Conservation (phyloP, 1,140 invertebrate species). For the Lasioglossum albipes region DNA sequence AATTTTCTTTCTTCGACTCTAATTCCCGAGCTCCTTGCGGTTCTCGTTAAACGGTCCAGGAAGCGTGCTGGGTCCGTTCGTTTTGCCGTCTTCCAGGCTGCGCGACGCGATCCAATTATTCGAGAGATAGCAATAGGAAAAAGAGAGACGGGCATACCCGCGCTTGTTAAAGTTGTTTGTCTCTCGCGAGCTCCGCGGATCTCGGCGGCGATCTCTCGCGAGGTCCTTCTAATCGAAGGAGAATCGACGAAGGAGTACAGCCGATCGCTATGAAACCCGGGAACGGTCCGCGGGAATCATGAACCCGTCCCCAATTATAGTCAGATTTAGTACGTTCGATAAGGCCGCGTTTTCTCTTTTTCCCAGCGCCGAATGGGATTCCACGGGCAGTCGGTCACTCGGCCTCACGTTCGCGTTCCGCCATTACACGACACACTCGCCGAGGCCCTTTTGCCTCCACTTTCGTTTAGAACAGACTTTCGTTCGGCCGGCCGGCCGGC, state of each 20-base stretch:
- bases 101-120: slow-evolving; percentile 27
- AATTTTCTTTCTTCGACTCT: slow-evolving; percentile 21
- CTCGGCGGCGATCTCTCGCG: neutral
- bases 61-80: slow-evolving; percentile 13
- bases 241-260: neutral
- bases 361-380: slow-evolving; percentile 24
- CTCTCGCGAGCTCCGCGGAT: too few species aligned
- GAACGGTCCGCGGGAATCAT: neutral
- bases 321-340: slow-evolving; percentile 46
- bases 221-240: neutral
- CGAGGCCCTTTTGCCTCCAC: slow-evolving; percentile 32
- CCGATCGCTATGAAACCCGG: slow-evolving; percentile 4
- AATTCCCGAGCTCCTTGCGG: neutral
- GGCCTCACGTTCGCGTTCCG: slow-evolving; percentile 14
- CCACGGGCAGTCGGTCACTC: slow-evolving; percentile 23
- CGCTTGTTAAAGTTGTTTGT: neutral
- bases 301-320: slow-evolving; percentile 12
- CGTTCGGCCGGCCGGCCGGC: neutral
- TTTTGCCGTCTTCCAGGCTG: neutral
- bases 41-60: slow-evolving; percentile 20
- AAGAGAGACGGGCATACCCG: neutral
- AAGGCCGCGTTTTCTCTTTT: slow-evolving; percentile 36
- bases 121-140: neutral
- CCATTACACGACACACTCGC: neutral
- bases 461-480: slow-evolving; percentile 32